phyloP scores from a whole-genome alignment of 2,797 vertebrate species.

The Petrocephalus schoutedeni region DNA sequence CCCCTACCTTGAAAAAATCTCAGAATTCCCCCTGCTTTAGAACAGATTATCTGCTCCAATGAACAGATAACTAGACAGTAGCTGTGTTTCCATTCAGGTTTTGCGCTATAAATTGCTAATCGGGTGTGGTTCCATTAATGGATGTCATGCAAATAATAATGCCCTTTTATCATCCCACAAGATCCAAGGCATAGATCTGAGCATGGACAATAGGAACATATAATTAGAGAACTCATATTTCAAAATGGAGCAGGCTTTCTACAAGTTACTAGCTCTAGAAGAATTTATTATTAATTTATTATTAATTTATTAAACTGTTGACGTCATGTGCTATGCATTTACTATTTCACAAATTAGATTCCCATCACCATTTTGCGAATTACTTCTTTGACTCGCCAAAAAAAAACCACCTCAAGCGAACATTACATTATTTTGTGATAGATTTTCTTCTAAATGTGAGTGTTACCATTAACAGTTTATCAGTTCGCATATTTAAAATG shows the following conservation, averaged over 20 bases:
- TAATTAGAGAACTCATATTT: background rate
- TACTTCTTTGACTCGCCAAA: background rate
- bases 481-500: background rate
- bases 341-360: background rate
- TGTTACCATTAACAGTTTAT: background rate
- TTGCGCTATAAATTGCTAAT: background rate
- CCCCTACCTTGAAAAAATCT: background rate
- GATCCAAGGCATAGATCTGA: background rate
- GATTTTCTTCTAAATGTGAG: background rate
- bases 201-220: background rate
- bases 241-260: background rate
- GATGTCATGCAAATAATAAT: background rate
- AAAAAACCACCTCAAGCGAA: background rate
- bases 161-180: background rate
- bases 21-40: background rate
- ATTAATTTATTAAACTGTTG: background rate
- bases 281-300: background rate
- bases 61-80: background rate
- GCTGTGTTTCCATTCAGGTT: background rate
- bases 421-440: background rate
- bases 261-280: background rate
- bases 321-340: background rate
- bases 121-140: background rate
- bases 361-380: background rate
- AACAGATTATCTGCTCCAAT: background rate